Evolutionary conservation across 2,888 invertebrate genomes (phyloP).

Genomic region (Magallana nippona): DNA sequence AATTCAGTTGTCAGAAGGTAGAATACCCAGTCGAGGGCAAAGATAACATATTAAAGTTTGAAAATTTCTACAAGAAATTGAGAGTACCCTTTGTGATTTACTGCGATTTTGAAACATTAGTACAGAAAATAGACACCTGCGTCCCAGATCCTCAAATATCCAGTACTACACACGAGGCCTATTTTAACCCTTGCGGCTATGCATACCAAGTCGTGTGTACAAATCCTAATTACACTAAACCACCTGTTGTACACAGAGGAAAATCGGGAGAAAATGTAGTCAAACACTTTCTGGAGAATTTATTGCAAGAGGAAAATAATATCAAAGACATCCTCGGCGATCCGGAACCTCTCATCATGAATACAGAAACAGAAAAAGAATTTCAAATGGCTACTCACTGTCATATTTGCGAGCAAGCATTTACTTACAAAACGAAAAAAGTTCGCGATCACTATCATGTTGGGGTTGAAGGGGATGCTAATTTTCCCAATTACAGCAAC

Average conservation of each 20-base stretch:
- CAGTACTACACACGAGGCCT: slow-evolving; percentile 42
- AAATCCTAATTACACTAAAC: slow-evolving; percentile 42
- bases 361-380: neutral
- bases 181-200: slow-evolving; percentile 48
- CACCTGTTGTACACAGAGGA: slow-evolving; percentile 10
- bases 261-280: slow-evolving; percentile 45
- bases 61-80: slow-evolving; percentile 41
- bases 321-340: slow-evolving; percentile 43
- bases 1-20: slow-evolving; percentile 40
- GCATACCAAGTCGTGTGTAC: slow-evolving; percentile 47
- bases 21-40: slow-evolving; percentile 44
- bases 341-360: slow-evolving; percentile 28
- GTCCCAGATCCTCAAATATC: slow-evolving; percentile 39
- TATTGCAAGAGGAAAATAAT: slow-evolving; percentile 44
- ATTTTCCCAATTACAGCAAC: neutral
- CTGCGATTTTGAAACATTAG: slow-evolving; percentile 48
- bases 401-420: slow-evolving; percentile 46
- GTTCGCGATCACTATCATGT: slow-evolving; percentile 45
- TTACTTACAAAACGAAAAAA: slow-evolving; percentile 24
- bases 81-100: slow-evolving; percentile 47
- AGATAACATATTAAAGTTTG: slow-evolving; percentile 43
- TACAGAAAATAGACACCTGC: slow-evolving; percentile 39
- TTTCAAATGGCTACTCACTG: slow-evolving; percentile 43
- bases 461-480: neutral
- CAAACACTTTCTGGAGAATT: slow-evolving; percentile 40